phyloP scores from a whole-genome alignment of 2,797 vertebrate genomes.

The Sebastiscus tertius region DNA sequence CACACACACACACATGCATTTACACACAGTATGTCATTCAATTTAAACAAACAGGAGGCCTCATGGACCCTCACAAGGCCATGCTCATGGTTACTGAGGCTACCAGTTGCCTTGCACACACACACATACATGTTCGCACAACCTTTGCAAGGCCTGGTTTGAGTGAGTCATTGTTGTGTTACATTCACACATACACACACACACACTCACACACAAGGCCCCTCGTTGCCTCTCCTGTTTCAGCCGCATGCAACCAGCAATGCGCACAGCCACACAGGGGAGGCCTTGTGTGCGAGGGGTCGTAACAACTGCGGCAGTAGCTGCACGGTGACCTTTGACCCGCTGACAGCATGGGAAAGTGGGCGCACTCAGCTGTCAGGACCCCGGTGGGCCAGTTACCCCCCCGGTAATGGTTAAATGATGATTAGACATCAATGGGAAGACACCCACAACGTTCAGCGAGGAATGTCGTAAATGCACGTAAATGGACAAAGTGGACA shows the following conservation, averaged over 20 bases:
- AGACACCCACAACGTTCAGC: slow-evolving; percentile 26
- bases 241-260: slow-evolving; percentile 44
- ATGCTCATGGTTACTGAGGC: slow-evolving; percentile 33
- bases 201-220: slow-evolving; percentile 24
- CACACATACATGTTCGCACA: slow-evolving; percentile 21
- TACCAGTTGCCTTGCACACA: slow-evolving; percentile 33
- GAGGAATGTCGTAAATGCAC: slow-evolving; percentile 27
- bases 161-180: slow-evolving; percentile 40
- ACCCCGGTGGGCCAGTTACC: slow-evolving; percentile 36
- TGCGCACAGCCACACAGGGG: slow-evolving; percentile 67
- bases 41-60: slow-evolving; percentile 69
- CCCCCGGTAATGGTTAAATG: slow-evolving; percentile 58
- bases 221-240: slow-evolving; percentile 50
- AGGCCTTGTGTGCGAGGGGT: slow-evolving; percentile 72
- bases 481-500: slow-evolving; percentile 11
- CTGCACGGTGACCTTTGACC: slow-evolving; percentile 75
- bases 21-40: slow-evolving; percentile 37
- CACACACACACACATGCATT: neutral
- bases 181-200: slow-evolving; percentile 34
- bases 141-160: slow-evolving; percentile 12
- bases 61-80: slow-evolving; percentile 52
- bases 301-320: slow-evolving; percentile 79
- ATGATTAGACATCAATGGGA: slow-evolving; percentile 62
- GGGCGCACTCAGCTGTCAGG: slow-evolving; percentile 80
- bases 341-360: slow-evolving; percentile 84